Conservation (phyloP, 2,113 vertebrate species). For the Argyrosomus japonicus region DNA sequence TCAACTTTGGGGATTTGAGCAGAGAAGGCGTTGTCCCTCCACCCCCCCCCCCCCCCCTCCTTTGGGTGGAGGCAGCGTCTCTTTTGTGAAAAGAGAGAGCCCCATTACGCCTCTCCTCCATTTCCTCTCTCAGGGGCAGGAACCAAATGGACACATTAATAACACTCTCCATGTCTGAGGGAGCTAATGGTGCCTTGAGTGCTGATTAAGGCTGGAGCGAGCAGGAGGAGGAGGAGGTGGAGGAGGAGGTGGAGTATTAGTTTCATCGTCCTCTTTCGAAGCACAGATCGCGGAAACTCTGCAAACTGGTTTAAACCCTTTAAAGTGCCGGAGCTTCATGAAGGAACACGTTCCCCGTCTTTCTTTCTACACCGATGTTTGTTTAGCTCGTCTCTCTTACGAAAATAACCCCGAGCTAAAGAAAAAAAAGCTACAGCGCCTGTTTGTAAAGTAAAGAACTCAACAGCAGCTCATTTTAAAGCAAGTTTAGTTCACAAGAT, state of each 20-base stretch:
- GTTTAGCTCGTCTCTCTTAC: background rate
- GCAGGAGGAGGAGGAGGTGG: constrained; percentile 34
- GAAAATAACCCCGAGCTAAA: constrained; percentile 3
- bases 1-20: constrained; percentile 20
- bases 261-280: constrained; percentile 29
- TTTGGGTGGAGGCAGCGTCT: constrained; percentile 14
- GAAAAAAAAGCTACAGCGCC: constrained; percentile 43
- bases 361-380: background rate
- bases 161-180: constrained; percentile 61
- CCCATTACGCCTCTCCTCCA: constrained; percentile 68
- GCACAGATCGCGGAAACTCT: background rate
- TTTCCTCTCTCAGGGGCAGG: constrained; percentile 72
- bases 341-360: background rate
- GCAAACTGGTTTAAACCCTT: background rate
- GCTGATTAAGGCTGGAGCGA: constrained; percentile 66
- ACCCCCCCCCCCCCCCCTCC: too few species aligned
- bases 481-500: constrained; percentile 29
- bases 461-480: constrained; percentile 1
- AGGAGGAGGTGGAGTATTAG: constrained; percentile 30
- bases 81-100: constrained; percentile 14
- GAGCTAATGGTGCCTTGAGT: constrained; percentile 75
- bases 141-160: constrained; percentile 78
- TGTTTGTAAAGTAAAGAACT: constrained; percentile 62
- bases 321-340: background rate
- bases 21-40: constrained; percentile 19